Percentiles rank a stretch among this genome's conserved stretches.
These are phyloP conservation scores for Electrona antarctica DNA, from an alignment of 2,113 vertebrate species.

Conservation along the genomic window DNA sequence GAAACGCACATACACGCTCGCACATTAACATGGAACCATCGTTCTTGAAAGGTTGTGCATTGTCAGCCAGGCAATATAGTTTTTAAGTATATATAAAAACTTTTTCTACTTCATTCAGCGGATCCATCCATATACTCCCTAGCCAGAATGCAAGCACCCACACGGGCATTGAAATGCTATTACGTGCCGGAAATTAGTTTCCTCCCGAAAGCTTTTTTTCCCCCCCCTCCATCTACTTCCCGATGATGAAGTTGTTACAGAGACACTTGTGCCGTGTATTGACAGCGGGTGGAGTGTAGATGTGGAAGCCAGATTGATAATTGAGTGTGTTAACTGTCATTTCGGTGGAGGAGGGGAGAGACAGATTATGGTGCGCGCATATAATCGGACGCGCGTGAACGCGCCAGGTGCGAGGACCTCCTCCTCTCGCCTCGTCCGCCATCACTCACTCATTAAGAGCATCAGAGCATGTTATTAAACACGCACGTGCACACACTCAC, in stretches of 20 bases:
- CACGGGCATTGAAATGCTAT: conserved; percentile 2
- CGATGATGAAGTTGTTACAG: conserved; percentile 36
- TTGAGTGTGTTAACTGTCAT: conserved; percentile 41
- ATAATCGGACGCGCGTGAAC: too few species aligned
- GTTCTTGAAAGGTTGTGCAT: neutral
- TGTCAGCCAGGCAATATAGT: neutral
- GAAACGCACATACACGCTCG: conserved; percentile 4
- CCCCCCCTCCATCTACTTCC: conserved; percentile 10
- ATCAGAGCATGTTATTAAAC: conserved; percentile 69
- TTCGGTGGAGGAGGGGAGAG: neutral
- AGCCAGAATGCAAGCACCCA: neutral
- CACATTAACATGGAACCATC: neutral
- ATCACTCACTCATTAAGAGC: conserved; percentile 63
- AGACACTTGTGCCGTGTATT: conserved; percentile 52
- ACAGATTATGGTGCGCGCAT: too few species aligned
- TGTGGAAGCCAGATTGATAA: conserved; percentile 58
- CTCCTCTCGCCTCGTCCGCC: conserved; percentile 22
- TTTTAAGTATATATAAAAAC: neutral
- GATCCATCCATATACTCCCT: neutral
- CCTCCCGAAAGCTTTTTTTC: neutral
- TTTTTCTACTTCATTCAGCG: neutral
- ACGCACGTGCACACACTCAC: conserved; percentile 52
- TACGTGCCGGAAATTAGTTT: conserved; percentile 32
- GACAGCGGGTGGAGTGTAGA: conserved; percentile 51
- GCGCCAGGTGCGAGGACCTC: neutral